Conservation (phyloP, 2,797 vertebrate genomes). For the Heteromormyrus szaboi region DNA sequence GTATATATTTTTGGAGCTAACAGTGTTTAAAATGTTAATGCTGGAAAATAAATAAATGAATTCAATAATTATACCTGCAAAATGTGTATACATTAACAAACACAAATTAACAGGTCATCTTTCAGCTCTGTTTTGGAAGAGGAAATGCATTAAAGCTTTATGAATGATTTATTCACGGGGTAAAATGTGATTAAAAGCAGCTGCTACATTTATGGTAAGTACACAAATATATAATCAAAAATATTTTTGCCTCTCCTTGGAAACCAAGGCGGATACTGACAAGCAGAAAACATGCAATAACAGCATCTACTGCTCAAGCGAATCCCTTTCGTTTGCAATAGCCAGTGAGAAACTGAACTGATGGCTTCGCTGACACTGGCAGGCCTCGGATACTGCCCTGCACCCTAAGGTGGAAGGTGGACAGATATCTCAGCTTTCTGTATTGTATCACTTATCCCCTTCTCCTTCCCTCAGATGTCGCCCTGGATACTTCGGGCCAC, state of each 20-base stretch:
- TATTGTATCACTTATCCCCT: conserved; percentile 75
- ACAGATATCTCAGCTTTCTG: conserved; percentile 18
- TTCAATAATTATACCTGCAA: neutral
- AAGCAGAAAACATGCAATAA: neutral
- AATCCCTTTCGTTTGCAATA: neutral
- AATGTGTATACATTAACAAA: neutral
- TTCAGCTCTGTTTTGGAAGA: neutral
- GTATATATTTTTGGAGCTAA: neutral
- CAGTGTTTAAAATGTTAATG: neutral
- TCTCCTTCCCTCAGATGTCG: conserved; percentile 75
- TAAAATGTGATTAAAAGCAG: conserved; percentile 3
- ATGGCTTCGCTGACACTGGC: neutral
- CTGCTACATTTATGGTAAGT: conserved; percentile 19
- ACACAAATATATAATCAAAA: neutral
- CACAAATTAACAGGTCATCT: neutral
- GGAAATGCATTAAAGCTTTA: conserved; percentile 11
- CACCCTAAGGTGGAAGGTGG: neutral
- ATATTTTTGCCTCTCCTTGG: conserved; percentile 15
- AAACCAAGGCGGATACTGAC: neutral
- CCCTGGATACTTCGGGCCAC: conserved; percentile 77
- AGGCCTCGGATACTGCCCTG: neutral
- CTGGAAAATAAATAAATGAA: neutral
- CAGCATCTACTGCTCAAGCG: neutral
- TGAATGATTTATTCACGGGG: neutral
- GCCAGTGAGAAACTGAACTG: neutral